Base-by-base conservation (phyloP, 2,113 vertebrate genomes). In the Scomber colias region DNA sequence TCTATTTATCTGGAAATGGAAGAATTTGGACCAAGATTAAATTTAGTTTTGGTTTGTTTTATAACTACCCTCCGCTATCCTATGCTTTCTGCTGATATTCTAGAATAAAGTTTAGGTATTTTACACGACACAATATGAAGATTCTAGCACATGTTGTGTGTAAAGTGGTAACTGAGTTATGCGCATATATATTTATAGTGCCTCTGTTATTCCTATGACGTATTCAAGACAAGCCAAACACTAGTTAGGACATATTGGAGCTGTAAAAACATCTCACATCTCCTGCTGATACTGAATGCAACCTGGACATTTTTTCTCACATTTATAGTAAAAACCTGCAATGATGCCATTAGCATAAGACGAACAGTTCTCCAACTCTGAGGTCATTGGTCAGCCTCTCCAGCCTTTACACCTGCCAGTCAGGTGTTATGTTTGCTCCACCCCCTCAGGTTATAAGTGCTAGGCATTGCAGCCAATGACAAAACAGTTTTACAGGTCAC, bases 381-480 rank as follows among this genome's bases (percentile, higher is more conserved):
- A 71, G 66, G 72, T 76, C 79, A 70, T 50, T 16, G 2, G 44
- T 83, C 83, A 71, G 44, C 82, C 77, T 83, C 79, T 86, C 45
- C 60, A 45, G 70, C 66, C 60, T 85, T 81, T 71, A 50, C 63
- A 76, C 64, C 67, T 78, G 69, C 71, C 60, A 1, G 49, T 16
- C 81, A 83, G 71, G 78, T 68, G 68, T 49, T 60, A 76, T 51
- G 68, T 73, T 61, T 46, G 71, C 75, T 72, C 79, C 72, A 50
- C 80, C 79, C 77, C 84, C 87, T 90, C 90, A 91, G 82, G 87
- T 87, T 87, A 69, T 19, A 78, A 62, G 35, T 75, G 61, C 65
- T 40, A 55, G 48, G 31, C 76, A 64, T 73, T 68, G 71, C 78
- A 85, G 76, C 79, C 75, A 72, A 64, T 81, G 54, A 79, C 64